Conservation (phyloP, 2,113 vertebrate genomes). For the Callorhinus ursinus region DNA sequence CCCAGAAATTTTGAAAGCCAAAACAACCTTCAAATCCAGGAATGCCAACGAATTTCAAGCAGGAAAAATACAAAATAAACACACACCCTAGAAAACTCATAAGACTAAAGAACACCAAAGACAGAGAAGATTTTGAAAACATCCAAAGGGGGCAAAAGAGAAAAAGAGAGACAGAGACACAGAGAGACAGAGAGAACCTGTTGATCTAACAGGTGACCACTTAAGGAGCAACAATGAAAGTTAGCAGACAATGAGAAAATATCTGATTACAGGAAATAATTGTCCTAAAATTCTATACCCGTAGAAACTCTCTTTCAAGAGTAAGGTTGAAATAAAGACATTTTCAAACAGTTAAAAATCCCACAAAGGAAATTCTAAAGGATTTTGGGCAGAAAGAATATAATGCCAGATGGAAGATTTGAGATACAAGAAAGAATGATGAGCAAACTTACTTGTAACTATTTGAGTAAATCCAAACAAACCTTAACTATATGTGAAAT, state of each 20-base stretch:
- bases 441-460: background rate
- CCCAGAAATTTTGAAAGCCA: background rate
- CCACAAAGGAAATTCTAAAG: conserved; percentile 10
- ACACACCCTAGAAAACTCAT: background rate
- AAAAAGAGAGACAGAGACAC: background rate
- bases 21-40: conserved; percentile 36
- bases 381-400: background rate
- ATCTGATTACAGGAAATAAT: background rate
- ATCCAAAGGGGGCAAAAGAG: background rate
- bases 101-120: background rate
- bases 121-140: background rate
- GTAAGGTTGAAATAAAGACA: background rate
- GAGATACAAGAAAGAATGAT: background rate
- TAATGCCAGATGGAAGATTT: background rate
- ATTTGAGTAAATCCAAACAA: conserved; percentile 12
- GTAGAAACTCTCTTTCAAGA: background rate
- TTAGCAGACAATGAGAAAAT: background rate
- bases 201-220: background rate
- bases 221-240: background rate
- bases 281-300: background rate
- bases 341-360: background rate
- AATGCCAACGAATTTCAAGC: background rate
- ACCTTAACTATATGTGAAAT: background rate
- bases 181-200: background rate
- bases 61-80: background rate